Base-by-base conservation (phyloP, 2,797 vertebrate species). In the Coracias cyanogaster region DNA sequence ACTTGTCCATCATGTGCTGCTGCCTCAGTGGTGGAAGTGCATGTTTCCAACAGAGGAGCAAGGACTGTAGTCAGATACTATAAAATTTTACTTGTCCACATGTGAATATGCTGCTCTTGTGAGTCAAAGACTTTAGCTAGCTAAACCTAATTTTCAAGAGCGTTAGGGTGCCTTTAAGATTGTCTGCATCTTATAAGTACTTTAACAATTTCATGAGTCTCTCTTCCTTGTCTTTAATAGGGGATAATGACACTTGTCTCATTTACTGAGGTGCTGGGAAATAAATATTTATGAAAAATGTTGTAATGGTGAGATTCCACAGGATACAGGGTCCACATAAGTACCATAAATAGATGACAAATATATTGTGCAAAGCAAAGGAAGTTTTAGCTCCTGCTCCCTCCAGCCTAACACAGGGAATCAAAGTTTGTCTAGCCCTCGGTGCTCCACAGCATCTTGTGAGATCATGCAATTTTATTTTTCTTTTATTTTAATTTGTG, bases 141-240 rank as follows among this genome's bases (percentile, higher is more conserved):
- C 15, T 89, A 90, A 96, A 90, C 4, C 21, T 89, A 83, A 90
- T 96, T 94, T 94, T 89, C 70, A 89, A 61, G 78, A 93, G 16
- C 85, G 94, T 54, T 77, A 84, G 81, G 70, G 85, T 94, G 83
- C 66, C 86, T 95, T 92, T 86, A 92, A 94, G 77, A 73, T 92
- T 93, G 49, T 82, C 31, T 93, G 77, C 71, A 57, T 52, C 35
- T 84, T 45, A 12, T 70, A 82, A 92, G 92, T 77, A 73, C 82
- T 94, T 94, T 84, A 93, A 73, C 33, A 49, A 76, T 88, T 94
- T 91, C 93, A 77, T 86, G 60, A 71, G 54, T 62, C 26, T 69
- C 48, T 81, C 19, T 60, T 91, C 35, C 33, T 22, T 45, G 13
- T 51, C 55, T 93, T 29, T 91, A 85, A 88, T 31, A 82, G 52